Percentiles rank a stretch among this genome's conserved stretches.
These are phyloP conservation scores for Merodon equestris DNA, from an alignment of 2,888 invertebrate species.

Conservation along the genomic window DNA sequence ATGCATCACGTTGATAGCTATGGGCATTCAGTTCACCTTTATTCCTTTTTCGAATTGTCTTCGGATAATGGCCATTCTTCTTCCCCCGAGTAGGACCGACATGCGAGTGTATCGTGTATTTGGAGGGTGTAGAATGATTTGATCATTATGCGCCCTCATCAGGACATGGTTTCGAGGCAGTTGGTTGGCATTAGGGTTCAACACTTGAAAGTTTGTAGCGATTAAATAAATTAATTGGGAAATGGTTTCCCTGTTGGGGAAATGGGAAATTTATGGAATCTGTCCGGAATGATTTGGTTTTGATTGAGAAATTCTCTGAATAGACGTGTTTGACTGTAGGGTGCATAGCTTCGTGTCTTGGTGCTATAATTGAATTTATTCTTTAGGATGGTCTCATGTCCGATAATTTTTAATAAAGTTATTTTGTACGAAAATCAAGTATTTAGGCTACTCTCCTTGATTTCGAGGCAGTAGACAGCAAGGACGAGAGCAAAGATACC, in stretches of 20 bases:
- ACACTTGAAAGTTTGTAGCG: slow-evolving; percentile 57
- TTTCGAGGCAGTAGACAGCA: too few species aligned
- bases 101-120: slow-evolving; percentile 7
- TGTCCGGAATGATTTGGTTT: slow-evolving; percentile 22
- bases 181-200: slow-evolving; percentile 34
- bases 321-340: background rate
- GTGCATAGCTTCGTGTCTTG: too few species aligned
- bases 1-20: background rate
- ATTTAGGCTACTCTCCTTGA: too few species aligned
- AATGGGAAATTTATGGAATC: slow-evolving; percentile 39
- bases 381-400: too few species aligned
- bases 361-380: too few species aligned
- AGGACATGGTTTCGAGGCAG: slow-evolving; percentile 33
- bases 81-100: slow-evolving; percentile 9
- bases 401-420: too few species aligned
- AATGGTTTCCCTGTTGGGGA: slow-evolving; percentile 35
- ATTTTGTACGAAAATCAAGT: too few species aligned
- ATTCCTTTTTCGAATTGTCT: slow-evolving; percentile 19
- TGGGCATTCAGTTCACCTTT: slow-evolving; percentile 62
- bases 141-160: slow-evolving; percentile 58
- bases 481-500: too few species aligned
- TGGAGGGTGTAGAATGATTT: slow-evolving; percentile 55
- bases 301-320: slow-evolving; percentile 15
- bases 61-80: slow-evolving; percentile 17
- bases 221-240: slow-evolving; percentile 61